phyloP scores from a whole-genome alignment of 2,888 invertebrate species.

The Hyposoter didymator region DNA sequence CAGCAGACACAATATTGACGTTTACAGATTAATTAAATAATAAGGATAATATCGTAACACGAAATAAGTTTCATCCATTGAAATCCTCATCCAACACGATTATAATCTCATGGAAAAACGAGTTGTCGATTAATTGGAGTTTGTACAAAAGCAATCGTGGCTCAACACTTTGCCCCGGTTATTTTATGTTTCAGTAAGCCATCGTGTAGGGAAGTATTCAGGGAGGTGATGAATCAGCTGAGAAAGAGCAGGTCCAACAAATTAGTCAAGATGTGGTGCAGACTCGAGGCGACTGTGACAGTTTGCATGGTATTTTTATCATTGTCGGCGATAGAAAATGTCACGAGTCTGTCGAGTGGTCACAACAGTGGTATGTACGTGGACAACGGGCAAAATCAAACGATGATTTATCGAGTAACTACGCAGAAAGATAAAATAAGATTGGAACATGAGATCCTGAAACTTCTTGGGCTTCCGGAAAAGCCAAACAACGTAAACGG shows the following conservation, averaged over 20 bases:
- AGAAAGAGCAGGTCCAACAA: background rate
- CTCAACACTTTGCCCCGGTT: constrained; percentile 8
- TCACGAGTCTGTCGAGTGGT: background rate
- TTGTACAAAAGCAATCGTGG: background rate
- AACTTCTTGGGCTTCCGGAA: constrained; percentile 92
- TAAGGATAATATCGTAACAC: background rate
- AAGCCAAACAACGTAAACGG: constrained; percentile 86
- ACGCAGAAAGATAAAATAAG: constrained; percentile 90
- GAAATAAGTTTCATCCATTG: background rate
- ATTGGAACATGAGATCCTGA: constrained; percentile 93
- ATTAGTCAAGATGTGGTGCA: background rate
- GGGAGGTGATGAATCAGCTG: background rate
- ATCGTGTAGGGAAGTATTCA: background rate
- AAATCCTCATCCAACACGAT: background rate
- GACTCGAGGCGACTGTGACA: background rate
- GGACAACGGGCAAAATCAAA: constrained; percentile 93
- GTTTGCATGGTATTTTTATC: constrained; percentile 16
- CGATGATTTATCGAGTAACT: constrained; percentile 90
- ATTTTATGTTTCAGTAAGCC: constrained; percentile 20
- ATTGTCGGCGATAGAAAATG: background rate
- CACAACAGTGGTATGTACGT: constrained; percentile 88
- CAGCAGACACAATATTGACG: background rate
- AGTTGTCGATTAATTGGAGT: background rate
- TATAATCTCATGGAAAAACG: background rate
- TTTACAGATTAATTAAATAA: background rate